These are phyloP conservation scores for Nesogale talazaci DNA, from an alignment of 2,113 vertebrate genomes.

Conservation along the genomic window DNA sequence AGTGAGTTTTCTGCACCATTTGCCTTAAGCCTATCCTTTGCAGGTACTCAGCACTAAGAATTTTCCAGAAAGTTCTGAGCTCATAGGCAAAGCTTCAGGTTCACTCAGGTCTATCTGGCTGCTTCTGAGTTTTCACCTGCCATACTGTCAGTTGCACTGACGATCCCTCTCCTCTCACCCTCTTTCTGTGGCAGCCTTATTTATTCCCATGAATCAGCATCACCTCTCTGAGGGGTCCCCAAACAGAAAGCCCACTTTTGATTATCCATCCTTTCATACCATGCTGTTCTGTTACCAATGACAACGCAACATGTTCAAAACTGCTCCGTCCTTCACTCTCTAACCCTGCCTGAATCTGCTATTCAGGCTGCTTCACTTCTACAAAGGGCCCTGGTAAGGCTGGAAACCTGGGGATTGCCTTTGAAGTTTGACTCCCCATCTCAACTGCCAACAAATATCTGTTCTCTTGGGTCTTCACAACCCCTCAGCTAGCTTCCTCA, in stretches of 20 bases:
- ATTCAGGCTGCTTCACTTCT: background rate
- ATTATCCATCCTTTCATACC: too few relatives aligned
- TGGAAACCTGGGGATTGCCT: background rate
- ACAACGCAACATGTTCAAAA: background rate
- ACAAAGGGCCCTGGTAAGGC: fast-evolving
- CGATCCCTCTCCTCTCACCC: background rate
- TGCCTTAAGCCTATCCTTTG: background rate
- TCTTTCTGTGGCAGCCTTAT: background rate
- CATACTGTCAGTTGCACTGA: background rate
- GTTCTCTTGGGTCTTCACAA: background rate
- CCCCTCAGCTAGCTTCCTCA: fast-evolving
- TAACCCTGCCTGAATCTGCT: fast-evolving
- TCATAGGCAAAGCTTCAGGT: background rate
- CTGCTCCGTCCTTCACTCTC: fast-evolving
- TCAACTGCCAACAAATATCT: background rate
- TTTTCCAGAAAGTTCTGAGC: fast-evolving
- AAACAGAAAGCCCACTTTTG: background rate
- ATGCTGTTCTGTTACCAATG: fast-evolving
- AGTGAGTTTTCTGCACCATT: background rate
- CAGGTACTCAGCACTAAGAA: background rate
- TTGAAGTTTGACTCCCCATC: background rate
- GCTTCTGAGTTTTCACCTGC: fast-evolving
- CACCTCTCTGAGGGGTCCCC: too few relatives aligned
- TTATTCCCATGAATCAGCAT: too few relatives aligned
- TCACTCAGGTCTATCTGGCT: background rate